Base-by-base conservation (phyloP, 2,888 invertebrate genomes). In the Ferrisia virgata region DNA sequence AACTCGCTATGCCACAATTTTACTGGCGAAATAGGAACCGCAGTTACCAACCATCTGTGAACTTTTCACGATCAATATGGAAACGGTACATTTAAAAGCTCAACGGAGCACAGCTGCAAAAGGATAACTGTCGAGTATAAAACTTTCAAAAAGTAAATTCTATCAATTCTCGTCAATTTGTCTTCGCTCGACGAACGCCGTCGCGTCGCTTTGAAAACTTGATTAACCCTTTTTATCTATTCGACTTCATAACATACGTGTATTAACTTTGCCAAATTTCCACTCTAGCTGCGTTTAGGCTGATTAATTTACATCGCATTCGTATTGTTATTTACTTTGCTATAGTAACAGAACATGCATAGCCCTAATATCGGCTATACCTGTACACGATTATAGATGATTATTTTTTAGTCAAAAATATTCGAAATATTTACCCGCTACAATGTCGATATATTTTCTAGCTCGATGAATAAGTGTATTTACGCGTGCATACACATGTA, bases 51-150 rank as follows among this genome's bases (percentile, higher is more conserved):
- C 72, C 72, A 72, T 72, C 72, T 72, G 72, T 72, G 72, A 72
- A 72, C 72, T 72, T 72, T 72, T 72, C 72, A 72, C 72, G 72
- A 72, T 72, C 72, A 72, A 72, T 72, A 72, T 72, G 72, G 72
- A 72, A 72, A 33, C 72, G 36, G 72, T 72, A 72, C 72, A 72
- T 72, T 72, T 72, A 72, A 72, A 72, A 72, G 36, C 72, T 33
- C 72, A 33, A 72, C 72, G 36, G 72, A 72, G 72, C 72, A 72
- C 72, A 72, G 72, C 72, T 72, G 72, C 72, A 72, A 33, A 33
- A 72, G 72, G 72, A 72, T 72, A 72, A 72, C 72, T 33, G 72
- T 72, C 31, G 72, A 72, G 36, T 72, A 36, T 72, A 72, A 72
- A 72, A 72, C 72, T 72, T 72, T 72, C 18, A 72, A 72, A 64